A percentile compares a stretch with the other conserved stretches of the same genome.
Conservation (phyloP, 2,113 vertebrate genomes). For the Triplophysa dalaica region DNA sequence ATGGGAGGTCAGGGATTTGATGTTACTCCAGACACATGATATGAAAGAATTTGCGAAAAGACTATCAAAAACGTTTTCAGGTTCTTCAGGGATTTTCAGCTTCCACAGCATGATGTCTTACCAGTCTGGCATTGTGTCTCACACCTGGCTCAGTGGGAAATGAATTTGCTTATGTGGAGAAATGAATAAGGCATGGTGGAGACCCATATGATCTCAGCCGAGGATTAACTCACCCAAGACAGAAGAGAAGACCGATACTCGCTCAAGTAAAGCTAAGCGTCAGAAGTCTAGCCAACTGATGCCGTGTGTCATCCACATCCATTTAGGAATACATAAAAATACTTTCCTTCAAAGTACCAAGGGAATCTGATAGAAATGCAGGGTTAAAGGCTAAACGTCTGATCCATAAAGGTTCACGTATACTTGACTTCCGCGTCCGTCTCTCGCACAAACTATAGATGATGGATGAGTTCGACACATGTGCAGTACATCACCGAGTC, state of each 20-base stretch:
- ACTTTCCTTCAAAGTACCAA: neutral
- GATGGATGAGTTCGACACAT: no score
- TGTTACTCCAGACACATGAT: neutral
- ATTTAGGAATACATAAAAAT: neutral
- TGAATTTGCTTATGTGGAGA: conserved; percentile 2
- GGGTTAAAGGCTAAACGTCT: no score
- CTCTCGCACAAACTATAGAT: no score
- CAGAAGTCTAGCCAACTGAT: conserved; percentile 4
- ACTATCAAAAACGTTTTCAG: neutral
- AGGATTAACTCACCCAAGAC: conserved; percentile 21
- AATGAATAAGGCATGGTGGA: neutral
- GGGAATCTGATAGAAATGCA: neutral
- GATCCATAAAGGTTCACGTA: no score
- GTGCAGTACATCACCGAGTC: no score
- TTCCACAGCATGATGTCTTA: neutral
- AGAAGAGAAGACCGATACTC: conserved; percentile 12
- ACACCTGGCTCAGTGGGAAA: neutral
- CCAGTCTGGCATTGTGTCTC: neutral
- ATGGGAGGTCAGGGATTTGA: neutral
- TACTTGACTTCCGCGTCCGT: no score
- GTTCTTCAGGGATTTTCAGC: conserved; percentile 9
- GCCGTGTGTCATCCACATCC: neutral
- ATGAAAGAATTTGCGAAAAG: neutral
- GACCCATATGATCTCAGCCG: neutral
- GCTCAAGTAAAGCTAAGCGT: neutral